Conservation (phyloP, 2,113 vertebrate genomes). For the Clarias gariepinus region DNA sequence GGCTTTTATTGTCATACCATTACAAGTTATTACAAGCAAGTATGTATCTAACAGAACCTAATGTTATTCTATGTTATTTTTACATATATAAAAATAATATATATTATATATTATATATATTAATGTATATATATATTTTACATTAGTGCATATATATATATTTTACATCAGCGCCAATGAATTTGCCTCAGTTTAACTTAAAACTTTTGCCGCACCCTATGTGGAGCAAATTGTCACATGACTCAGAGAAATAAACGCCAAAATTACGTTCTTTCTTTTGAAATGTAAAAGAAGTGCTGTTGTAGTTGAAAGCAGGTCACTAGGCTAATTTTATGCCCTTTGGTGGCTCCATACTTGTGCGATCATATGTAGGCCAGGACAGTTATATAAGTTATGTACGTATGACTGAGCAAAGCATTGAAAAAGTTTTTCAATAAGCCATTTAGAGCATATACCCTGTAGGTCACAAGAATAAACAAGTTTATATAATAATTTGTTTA, state of each 20-base stretch:
- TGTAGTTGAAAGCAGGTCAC: conserved; percentile 63
- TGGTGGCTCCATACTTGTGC: conserved; percentile 49
- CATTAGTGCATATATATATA: too few species aligned
- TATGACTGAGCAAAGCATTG: conserved; percentile 25
- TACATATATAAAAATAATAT: too few species aligned
- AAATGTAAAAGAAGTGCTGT: conserved; percentile 16
- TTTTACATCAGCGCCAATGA: not conserved
- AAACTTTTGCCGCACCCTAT: not conserved
- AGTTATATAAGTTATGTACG: conserved; percentile 63
- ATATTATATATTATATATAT: too few species aligned
- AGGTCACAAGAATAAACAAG: not conserved
- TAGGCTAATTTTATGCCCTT: conserved; percentile 56
- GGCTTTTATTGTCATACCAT: not conserved
- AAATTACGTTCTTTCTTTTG: conserved; percentile 4
- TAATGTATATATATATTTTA: too few species aligned
- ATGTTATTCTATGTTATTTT: not conserved
- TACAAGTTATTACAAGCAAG: not conserved
- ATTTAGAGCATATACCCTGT: conserved; percentile 7
- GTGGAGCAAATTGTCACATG: conserved; percentile 13
- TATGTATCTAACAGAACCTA: not conserved
- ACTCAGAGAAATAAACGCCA: not conserved
- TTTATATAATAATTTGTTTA: not conserved
- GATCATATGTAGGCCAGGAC: conserved; percentile 64
- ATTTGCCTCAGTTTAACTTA: not conserved
- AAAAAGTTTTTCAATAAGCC: not conserved